Evolutionary conservation across 2,113 vertebrate species (phyloP).

Genomic region (Climacteris rufus): DNA sequence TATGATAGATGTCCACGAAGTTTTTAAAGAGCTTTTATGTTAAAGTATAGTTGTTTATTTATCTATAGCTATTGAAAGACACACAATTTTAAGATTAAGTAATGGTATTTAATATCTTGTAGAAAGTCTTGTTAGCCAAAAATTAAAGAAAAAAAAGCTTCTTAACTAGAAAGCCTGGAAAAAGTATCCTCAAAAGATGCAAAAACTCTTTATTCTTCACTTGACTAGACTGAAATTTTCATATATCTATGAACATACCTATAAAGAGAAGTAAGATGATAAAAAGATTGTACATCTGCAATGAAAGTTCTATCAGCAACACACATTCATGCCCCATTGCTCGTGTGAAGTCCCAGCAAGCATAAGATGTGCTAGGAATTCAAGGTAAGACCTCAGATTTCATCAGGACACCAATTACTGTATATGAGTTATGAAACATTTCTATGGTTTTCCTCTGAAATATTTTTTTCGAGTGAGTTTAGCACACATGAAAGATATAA

Average conservation of each 20-base stretch:
- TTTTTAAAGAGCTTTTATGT: not conserved
- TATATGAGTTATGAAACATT: not conserved
- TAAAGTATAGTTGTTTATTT: not conserved
- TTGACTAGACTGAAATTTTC: not conserved
- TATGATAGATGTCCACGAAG: not conserved
- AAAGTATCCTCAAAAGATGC: not conserved
- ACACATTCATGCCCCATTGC: not conserved
- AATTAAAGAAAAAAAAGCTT: not conserved
- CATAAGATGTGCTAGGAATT: not conserved
- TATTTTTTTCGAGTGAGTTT: not conserved
- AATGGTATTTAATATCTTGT: not conserved
- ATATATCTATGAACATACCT: not conserved
- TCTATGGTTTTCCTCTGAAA: not conserved
- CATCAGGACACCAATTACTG: slow-evolving; percentile 9
- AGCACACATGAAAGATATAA: not conserved
- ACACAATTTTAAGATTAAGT: not conserved
- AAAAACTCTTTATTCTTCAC: not conserved
- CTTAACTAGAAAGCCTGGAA: not conserved
- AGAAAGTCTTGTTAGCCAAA: not conserved
- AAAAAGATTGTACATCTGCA: not conserved
- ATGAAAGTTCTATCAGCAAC: not conserved
- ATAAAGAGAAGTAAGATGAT: not conserved
- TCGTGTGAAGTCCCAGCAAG: not conserved
- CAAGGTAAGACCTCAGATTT: not conserved
- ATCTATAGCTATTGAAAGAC: not conserved